Percentiles rank a stretch among this genome's conserved stretches.
These are phyloP conservation scores for Meiosimyza platycephala DNA, from an alignment of 2,888 invertebrate genomes.

Conservation along the genomic window DNA sequence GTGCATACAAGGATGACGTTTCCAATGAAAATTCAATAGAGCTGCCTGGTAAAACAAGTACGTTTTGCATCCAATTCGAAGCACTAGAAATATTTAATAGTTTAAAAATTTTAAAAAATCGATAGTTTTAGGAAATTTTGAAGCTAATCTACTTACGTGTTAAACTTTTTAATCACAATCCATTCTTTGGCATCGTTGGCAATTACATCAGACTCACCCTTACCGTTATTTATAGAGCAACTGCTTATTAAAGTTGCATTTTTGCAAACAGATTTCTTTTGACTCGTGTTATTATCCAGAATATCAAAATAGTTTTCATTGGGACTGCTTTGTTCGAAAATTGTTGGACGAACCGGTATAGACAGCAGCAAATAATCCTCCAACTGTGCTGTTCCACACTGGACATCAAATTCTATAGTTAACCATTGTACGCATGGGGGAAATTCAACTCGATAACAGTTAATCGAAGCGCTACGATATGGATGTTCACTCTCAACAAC, in stretches of 20 bases:
- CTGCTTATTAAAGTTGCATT: slow-evolving; percentile 56
- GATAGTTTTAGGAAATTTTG: background rate
- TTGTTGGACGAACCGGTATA: slow-evolving; percentile 69
- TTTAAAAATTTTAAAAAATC: background rate
- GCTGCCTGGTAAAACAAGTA: slow-evolving; percentile 89
- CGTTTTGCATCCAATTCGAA: slow-evolving; percentile 84
- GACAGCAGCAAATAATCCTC: slow-evolving; percentile 88
- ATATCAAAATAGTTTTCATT: slow-evolving; percentile 62
- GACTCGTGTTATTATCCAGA: slow-evolving; percentile 60
- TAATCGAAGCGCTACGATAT: slow-evolving; percentile 88
- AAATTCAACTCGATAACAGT: slow-evolving; percentile 87
- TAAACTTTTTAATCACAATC: slow-evolving; percentile 76
- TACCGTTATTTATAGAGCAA: slow-evolving; percentile 53
- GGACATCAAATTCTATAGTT: slow-evolving; percentile 91
- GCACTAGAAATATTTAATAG: slow-evolving; percentile 49
- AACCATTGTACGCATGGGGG: slow-evolving; percentile 91
- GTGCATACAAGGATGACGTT: slow-evolving; percentile 94
- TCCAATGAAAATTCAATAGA: slow-evolving; percentile 95
- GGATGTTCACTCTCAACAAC: slow-evolving; percentile 97
- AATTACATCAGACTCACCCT: slow-evolving; percentile 44
- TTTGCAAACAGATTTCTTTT: slow-evolving; percentile 43
- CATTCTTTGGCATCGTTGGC: slow-evolving; percentile 66
- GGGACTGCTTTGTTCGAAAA: slow-evolving; percentile 38
- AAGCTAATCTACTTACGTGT: slow-evolving; percentile 66
- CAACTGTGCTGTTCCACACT: slow-evolving; percentile 91